Evolutionary conservation across 2,797 vertebrate genomes (phyloP).

Genomic region (Chromobotia macracanthus): DNA sequence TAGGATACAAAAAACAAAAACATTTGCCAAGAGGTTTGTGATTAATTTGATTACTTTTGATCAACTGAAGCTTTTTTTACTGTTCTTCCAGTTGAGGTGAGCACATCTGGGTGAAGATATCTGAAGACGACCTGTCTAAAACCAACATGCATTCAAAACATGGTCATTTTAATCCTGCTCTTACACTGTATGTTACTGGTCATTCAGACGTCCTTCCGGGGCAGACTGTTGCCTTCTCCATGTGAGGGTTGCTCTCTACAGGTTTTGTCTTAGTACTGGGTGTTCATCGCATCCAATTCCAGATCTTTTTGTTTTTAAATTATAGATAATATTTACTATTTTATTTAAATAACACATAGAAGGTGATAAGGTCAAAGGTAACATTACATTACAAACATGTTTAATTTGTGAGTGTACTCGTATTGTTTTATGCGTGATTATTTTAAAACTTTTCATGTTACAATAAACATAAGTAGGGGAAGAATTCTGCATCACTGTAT

Average conservation of each 20-base stretch:
- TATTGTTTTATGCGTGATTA: conserved; percentile 5
- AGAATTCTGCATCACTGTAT: conserved; percentile 38
- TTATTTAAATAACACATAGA: conserved; percentile 5
- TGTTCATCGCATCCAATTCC: not conserved
- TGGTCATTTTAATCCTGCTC: conserved; percentile 25
- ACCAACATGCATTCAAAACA: not conserved
- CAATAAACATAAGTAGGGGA: conserved; percentile 27
- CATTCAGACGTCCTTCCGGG: not conserved
- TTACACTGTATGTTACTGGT: conserved; percentile 34
- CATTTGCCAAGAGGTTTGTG: no score
- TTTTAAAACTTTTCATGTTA: conserved; percentile 23
- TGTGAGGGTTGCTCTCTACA: conserved; percentile 19
- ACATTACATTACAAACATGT: conserved; percentile 14
- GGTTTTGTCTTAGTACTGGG: conserved; percentile 13
- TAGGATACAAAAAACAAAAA: no score
- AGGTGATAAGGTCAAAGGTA: not conserved
- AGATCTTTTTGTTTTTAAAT: conserved; percentile 11
- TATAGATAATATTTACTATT: not conserved
- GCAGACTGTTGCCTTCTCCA: not conserved
- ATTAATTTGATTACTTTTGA: not conserved
- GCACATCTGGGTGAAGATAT: conserved; percentile 55
- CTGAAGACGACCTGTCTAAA: conserved; percentile 15
- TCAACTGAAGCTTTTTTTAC: conserved; percentile 12
- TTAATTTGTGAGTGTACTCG: not conserved
- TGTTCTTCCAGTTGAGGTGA: conserved; percentile 72